Evolutionary conservation across 2,888 invertebrate genomes (phyloP).

Genomic region (Acleris holmiana): DNA sequence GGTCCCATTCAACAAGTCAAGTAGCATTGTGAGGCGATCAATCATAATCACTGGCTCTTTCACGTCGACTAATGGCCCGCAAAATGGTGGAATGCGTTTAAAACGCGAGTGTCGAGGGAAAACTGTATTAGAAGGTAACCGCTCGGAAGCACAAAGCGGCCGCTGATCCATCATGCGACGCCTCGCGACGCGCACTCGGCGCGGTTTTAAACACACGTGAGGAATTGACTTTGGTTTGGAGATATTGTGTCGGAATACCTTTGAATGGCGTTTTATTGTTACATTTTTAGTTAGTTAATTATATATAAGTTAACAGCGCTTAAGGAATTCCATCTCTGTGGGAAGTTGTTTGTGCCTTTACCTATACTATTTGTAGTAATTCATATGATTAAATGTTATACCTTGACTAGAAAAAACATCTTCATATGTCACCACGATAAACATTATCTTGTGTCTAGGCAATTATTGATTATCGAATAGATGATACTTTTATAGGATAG

Average conservation of each 20-base stretch:
- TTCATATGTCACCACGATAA: too few relatives aligned
- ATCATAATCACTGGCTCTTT: constrained; percentile 83
- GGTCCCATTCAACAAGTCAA: constrained; percentile 78
- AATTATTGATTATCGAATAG: too few relatives aligned
- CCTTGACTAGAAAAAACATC: too few relatives aligned
- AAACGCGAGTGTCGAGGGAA: constrained; percentile 70
- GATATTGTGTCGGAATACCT: background rate
- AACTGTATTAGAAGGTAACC: constrained; percentile 77
- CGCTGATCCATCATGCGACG: constrained; percentile 79
- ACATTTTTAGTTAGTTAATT: background rate
- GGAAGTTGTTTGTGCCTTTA: too few relatives aligned
- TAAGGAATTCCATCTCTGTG: too few relatives aligned
- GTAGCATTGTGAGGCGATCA: constrained; percentile 74
- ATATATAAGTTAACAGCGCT: too few relatives aligned
- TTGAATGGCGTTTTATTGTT: background rate
- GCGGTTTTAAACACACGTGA: constrained; percentile 39
- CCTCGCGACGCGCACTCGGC: constrained; percentile 44
- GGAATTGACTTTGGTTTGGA: background rate
- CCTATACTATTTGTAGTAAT: too few relatives aligned
- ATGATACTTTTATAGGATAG: too few relatives aligned
- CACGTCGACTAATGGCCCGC: constrained; percentile 82
- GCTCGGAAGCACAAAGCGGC: constrained; percentile 77
- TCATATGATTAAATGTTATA: too few relatives aligned
- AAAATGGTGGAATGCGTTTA: constrained; percentile 81
- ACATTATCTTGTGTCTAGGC: too few relatives aligned